Evolutionary conservation across 2,113 vertebrate genomes (phyloP).

Genomic region (Pseudorasbora parva): DNA sequence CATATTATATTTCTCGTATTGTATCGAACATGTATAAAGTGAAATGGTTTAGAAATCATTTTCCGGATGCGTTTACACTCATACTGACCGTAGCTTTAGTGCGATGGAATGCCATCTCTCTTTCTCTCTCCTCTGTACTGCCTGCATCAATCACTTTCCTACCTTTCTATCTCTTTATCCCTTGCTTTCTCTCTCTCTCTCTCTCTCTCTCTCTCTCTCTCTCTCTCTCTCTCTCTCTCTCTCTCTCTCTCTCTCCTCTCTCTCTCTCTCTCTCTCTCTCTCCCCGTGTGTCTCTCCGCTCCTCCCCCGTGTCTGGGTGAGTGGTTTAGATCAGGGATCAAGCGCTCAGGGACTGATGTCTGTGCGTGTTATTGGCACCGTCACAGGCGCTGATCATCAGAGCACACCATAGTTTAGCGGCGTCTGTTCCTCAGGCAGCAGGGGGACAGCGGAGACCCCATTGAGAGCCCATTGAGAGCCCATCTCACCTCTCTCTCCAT

Average conservation of each 20-base stretch:
- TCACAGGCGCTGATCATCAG: conserved; percentile 72
- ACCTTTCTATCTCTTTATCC: background rate
- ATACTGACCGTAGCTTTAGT: background rate
- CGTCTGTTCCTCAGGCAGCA: conserved; percentile 44
- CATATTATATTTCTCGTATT: background rate
- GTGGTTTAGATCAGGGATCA: conserved; percentile 65
- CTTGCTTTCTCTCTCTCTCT: background rate
- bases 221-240: too few species aligned
- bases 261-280: conserved; percentile 12
- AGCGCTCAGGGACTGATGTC: conserved; percentile 72
- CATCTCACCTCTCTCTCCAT: conserved; percentile 62
- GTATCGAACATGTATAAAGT: background rate
- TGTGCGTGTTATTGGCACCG: conserved; percentile 69
- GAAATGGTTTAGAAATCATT: background rate
- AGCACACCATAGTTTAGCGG: conserved; percentile 41
- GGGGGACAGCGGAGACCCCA: conserved; percentile 3
- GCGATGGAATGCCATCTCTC: background rate
- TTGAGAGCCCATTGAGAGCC: too few species aligned
- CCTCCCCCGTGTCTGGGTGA: conserved; percentile 57
- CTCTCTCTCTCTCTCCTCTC: conserved; percentile 7
- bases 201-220: background rate
- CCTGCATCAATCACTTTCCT: conserved; percentile 36
- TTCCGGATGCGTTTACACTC: too few species aligned
- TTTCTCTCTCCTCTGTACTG: background rate
- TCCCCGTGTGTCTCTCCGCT: conserved; percentile 59